Evolutionary conservation across 1,140 invertebrate genomes (phyloP), one percentile per base, ranked within the genome.

Genomic region (Drosophila pseudoananassae): DNA sequence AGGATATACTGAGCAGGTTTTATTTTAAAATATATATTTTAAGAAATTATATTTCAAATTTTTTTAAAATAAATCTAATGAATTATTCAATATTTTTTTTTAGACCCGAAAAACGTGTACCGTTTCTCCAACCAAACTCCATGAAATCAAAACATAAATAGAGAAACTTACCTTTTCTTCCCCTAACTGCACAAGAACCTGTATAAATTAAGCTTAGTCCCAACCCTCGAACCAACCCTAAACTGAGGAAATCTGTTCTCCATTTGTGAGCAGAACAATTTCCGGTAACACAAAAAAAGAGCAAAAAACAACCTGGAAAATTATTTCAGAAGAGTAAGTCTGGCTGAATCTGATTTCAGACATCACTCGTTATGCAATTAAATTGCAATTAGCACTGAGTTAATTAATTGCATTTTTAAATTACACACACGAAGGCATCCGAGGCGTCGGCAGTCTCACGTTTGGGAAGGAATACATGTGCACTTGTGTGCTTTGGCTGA

Each of bases 331-430:
- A 20, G 31, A 46, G 63, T 43, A 14, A 8, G 29, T 27, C 60
- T 33, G 60, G 29, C 25, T 36, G 38, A 36, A 43, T 59, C 43
- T 59, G 52, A 43, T 45, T 50, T 68, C 54, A 40, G 29, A 46
- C 33, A 2, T 49, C 14, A 15, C 38, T 60, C 45, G 40, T 61
- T 76, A 23, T 73, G 75, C 78, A 88, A 88, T 87, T 74, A 83
- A 88, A 72, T 66, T 70, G 76, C 84, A 87, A 87, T 88, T 87
- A 88, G 71, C 83, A 69, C 49, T 43, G 31, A 78, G 60, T 88
- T 83, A 88, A 83, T 88, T 87, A 89, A 83, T 88, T 78, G 60
- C 78, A 78, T 72, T 87, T 87, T 82, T 50, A 49, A 55, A 60
- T 54, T 47, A 46, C 45, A 46, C 71, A 61, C 76, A 40, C 47